Conservation (phyloP, 2,888 invertebrate genomes). For the Tolmerus cingulatus region DNA sequence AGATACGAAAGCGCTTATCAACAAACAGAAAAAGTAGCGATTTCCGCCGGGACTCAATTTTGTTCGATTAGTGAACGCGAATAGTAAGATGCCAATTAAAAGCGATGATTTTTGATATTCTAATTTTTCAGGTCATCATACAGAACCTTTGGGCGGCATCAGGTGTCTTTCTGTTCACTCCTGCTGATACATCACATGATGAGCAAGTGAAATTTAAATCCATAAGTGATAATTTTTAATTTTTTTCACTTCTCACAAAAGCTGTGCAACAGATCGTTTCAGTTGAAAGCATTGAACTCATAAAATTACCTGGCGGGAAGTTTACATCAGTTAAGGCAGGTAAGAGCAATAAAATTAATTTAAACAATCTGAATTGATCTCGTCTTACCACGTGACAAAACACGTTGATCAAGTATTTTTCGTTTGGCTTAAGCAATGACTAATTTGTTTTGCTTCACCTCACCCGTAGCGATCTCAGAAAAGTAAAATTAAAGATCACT, state of each 20-base stretch:
- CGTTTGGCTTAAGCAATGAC: background rate
- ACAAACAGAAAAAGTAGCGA: background rate
- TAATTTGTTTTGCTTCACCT: background rate
- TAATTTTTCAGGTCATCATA: background rate
- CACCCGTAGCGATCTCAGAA: background rate
- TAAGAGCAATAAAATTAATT: background rate
- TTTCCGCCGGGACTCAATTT: background rate
- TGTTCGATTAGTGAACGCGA: background rate
- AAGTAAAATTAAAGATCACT: background rate
- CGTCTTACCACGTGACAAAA: background rate
- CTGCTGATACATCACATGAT: background rate
- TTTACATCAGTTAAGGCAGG: background rate
- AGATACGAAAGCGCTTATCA: background rate
- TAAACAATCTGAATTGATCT: background rate
- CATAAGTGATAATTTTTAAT: background rate
- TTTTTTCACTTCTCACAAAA: background rate
- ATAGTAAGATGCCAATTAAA: background rate
- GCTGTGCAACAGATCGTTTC: background rate
- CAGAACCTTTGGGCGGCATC: background rate
- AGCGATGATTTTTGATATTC: background rate
- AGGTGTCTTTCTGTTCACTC: background rate
- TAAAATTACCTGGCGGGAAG: background rate
- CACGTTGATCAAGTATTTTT: background rate
- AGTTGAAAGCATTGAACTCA: background rate
- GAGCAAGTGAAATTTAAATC: background rate